These are phyloP conservation scores for Sapayoa aenigma DNA, from an alignment of 2,113 vertebrate genomes.

Conservation along the genomic window DNA sequence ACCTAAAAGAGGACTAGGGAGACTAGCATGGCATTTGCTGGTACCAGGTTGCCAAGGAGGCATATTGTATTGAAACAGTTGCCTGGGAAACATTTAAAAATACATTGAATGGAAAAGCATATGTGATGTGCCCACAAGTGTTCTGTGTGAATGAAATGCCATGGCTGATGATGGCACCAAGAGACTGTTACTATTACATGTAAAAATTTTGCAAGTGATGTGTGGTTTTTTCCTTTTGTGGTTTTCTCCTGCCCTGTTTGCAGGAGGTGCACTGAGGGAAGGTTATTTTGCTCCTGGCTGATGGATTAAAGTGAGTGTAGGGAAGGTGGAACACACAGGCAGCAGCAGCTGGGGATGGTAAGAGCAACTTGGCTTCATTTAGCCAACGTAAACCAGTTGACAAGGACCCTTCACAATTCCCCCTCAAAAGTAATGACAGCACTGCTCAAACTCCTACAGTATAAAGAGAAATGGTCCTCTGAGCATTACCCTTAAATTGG, in stretches of 20 bases:
- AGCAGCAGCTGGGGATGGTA: background rate
- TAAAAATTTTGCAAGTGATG: slow-evolving; percentile 22
- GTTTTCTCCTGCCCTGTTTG: background rate
- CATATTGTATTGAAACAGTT: slow-evolving; percentile 65
- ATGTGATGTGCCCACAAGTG: slow-evolving; percentile 59
- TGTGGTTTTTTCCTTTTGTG: background rate
- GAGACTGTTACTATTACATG: slow-evolving; percentile 60
- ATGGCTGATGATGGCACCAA: slow-evolving; percentile 46
- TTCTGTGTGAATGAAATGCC: slow-evolving; percentile 42
- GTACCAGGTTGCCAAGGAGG: slow-evolving; percentile 62
- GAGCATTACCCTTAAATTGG: background rate
- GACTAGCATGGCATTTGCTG: slow-evolving; percentile 37
- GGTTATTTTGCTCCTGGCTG: background rate
- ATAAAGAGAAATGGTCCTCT: background rate
- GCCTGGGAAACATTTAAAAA: slow-evolving; percentile 68
- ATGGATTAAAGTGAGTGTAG: background rate
- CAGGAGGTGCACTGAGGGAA: background rate
- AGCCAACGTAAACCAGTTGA: background rate
- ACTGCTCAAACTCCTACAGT: background rate
- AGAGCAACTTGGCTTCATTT: background rate
- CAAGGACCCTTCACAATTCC: slow-evolving; percentile 2
- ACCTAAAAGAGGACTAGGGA: slow-evolving; percentile 37
- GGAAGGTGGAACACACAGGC: background rate
- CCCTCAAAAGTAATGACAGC: background rate
- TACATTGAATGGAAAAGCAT: slow-evolving; percentile 50